Percentiles rank a stretch among this genome's conserved stretches.
phyloP scores from a whole-genome alignment of 37 sponge, comb jelly and placozoan genomes.

The Aphrocallistes beatrix region DNA sequence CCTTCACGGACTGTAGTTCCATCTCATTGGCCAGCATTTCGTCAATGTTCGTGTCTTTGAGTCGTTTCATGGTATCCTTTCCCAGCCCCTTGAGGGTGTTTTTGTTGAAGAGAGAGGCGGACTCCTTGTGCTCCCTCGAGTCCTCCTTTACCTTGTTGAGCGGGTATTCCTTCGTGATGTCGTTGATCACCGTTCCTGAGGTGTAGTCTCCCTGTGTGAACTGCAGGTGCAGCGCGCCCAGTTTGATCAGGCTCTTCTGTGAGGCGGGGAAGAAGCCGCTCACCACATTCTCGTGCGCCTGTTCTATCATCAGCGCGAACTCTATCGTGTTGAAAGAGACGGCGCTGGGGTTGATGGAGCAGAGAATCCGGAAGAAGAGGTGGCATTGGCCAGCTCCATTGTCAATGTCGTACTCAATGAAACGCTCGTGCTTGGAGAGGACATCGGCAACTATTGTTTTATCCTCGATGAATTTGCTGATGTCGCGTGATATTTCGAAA shows the following conservation, averaged over 20 bases:
- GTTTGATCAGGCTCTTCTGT: slow-evolving; percentile 42
- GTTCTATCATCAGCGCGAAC: slow-evolving; percentile 66
- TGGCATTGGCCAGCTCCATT: slow-evolving; percentile 29
- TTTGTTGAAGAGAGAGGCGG: slow-evolving; percentile 14
- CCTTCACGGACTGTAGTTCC: slow-evolving; percentile 42
- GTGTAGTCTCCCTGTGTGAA: slow-evolving; percentile 60
- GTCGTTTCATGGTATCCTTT: slow-evolving; percentile 19
- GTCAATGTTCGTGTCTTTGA: not conserved
- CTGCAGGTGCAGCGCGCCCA: slow-evolving; percentile 71
- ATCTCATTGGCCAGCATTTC: slow-evolving; percentile 28
- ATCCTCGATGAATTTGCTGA: slow-evolving; percentile 59
- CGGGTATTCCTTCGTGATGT: slow-evolving; percentile 51
- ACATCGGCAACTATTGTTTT: slow-evolving; percentile 66
- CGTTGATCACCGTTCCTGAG: slow-evolving; percentile 24
- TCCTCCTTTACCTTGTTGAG: slow-evolving; percentile 31
- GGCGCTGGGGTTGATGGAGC: slow-evolving; percentile 45
- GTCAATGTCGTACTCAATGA: slow-evolving; percentile 19
- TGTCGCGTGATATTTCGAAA: slow-evolving; percentile 62
- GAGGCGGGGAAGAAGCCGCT: slow-evolving; percentile 44
- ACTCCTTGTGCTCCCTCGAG: slow-evolving; percentile 40
- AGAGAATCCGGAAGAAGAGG: slow-evolving; percentile 79
- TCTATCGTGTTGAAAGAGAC: slow-evolving; percentile 62
- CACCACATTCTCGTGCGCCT: slow-evolving; percentile 68
- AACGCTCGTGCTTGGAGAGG: slow-evolving; percentile 79
- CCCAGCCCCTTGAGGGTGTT: slow-evolving; percentile 26